These are phyloP conservation scores for Megaceryle maxima DNA, from an alignment of 2,113 vertebrate genomes.

Conservation along the genomic window DNA sequence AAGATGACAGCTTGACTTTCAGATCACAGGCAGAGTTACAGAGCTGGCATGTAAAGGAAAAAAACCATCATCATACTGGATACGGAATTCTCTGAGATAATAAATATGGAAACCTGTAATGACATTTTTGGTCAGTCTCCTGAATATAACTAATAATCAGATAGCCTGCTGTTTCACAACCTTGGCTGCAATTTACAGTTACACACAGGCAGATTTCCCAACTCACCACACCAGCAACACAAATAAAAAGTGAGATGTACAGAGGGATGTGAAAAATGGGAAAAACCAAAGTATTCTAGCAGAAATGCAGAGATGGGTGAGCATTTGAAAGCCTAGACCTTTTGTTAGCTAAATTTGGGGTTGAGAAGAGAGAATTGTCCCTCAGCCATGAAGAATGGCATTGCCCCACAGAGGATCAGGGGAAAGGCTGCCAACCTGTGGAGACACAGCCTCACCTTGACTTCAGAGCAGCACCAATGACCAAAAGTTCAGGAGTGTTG, in stretches of 20 bases:
- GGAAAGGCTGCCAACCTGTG: neutral
- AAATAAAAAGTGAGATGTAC: neutral
- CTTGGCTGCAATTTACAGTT: neutral
- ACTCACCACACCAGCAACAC: neutral
- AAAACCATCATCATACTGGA: neutral
- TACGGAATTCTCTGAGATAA: conserved; percentile 18
- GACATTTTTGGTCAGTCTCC: neutral
- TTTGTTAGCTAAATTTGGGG: neutral
- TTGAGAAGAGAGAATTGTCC: neutral
- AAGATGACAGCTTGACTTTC: conserved; percentile 15
- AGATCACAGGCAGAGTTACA: conserved; percentile 6
- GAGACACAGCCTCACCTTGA: neutral
- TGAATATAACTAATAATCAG: neutral
- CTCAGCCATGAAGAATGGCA: neutral
- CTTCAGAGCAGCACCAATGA: neutral
- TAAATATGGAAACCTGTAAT: neutral
- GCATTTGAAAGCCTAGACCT: neutral
- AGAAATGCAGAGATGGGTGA: neutral
- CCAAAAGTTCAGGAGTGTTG: neutral
- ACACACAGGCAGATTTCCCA: neutral
- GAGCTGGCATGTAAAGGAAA: neutral
- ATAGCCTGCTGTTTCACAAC: neutral
- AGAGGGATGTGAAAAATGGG: neutral
- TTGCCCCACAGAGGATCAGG: neutral
- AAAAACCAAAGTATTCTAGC: neutral